These are phyloP conservation scores for Tricholauxania praeusta DNA, from an alignment of 2,888 invertebrate genomes.

Conservation along the genomic window DNA sequence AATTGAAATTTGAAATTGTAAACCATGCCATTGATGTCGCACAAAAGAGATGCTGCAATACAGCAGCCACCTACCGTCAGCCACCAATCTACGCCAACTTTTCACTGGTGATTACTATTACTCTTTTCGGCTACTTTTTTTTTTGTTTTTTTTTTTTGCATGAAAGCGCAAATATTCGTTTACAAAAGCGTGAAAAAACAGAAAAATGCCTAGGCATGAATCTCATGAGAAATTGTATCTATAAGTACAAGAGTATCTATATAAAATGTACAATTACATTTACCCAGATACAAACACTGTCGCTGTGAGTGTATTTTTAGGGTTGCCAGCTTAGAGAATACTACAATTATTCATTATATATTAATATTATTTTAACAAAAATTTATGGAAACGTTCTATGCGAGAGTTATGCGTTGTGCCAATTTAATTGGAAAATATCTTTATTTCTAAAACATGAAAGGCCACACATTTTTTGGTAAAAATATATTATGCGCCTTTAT, in stretches of 20 bases:
- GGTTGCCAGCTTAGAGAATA: too few relatives aligned
- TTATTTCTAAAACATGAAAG: too few relatives aligned
- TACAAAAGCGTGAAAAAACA: too few relatives aligned
- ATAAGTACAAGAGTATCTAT: constrained; percentile 28
- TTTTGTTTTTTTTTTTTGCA: constrained; percentile 46
- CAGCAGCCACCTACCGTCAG: not conserved
- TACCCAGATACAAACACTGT: not conserved
- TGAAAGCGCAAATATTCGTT: constrained; percentile 46
- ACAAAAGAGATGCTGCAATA: not conserved
- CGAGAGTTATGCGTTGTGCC: too few relatives aligned
- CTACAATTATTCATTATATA: too few relatives aligned
- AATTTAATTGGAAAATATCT: too few relatives aligned
- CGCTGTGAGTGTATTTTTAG: constrained; percentile 19
- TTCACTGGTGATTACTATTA: constrained; percentile 46
- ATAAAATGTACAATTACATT: constrained; percentile 7
- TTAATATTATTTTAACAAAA: too few relatives aligned
- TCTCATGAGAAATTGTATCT: constrained; percentile 21
- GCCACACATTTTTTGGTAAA: too few relatives aligned
- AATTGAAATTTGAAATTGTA: constrained; percentile 59
- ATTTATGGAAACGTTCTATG: too few relatives aligned
- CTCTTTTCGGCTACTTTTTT: constrained; percentile 30
- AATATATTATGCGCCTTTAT: too few relatives aligned
- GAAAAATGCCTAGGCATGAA: not conserved
- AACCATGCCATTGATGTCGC: too few relatives aligned
- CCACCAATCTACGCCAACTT: too few relatives aligned